Percentiles rank a stretch among this genome's conserved stretches.
phyloP scores from a whole-genome alignment of 1,140 invertebrate species.

The Meloidogyne floridensis region DNA sequence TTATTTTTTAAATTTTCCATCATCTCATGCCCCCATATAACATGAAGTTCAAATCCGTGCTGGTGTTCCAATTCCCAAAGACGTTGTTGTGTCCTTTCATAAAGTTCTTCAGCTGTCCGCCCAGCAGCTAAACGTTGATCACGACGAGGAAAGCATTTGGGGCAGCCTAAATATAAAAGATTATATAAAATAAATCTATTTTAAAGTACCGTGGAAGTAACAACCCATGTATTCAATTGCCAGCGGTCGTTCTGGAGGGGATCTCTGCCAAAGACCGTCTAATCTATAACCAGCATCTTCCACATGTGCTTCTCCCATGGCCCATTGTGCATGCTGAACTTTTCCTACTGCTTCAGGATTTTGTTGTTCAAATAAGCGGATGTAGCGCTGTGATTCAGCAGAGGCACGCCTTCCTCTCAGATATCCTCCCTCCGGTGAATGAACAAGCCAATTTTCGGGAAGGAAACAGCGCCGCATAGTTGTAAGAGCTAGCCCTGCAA shows the following conservation, averaged over 20 bases:
- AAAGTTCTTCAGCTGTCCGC: constrained; percentile 11
- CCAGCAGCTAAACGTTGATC: not conserved
- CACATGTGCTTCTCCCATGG: constrained; percentile 14
- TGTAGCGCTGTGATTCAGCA: constrained; percentile 11
- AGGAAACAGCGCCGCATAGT: not conserved
- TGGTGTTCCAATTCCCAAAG: constrained; percentile 18
- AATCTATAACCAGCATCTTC: constrained; percentile 10
- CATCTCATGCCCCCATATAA: constrained; percentile 19
- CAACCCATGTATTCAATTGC: constrained; percentile 19
- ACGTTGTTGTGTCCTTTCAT: constrained; percentile 18
- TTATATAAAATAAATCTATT: no score
- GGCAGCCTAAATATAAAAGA: constrained; percentile 25
- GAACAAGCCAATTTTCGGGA: not conserved
- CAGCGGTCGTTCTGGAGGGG: not conserved
- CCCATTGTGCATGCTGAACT: constrained; percentile 12
- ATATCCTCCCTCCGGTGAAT: constrained; percentile 19
- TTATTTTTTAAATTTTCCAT: not conserved
- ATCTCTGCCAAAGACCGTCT: not conserved
- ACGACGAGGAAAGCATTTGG: not conserved
- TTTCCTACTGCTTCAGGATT: not conserved
- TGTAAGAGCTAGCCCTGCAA: constrained; percentile 9
- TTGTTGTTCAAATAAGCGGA: constrained; percentile 9
- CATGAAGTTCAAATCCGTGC: constrained; percentile 12
- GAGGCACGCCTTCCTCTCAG: constrained; percentile 7
- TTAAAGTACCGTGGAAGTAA: not conserved